Percentiles rank a stretch among this genome's conserved stretches.
phyloP scores from a whole-genome alignment of 1,140 invertebrate species.

The Leptoteleia sp. region DNA sequence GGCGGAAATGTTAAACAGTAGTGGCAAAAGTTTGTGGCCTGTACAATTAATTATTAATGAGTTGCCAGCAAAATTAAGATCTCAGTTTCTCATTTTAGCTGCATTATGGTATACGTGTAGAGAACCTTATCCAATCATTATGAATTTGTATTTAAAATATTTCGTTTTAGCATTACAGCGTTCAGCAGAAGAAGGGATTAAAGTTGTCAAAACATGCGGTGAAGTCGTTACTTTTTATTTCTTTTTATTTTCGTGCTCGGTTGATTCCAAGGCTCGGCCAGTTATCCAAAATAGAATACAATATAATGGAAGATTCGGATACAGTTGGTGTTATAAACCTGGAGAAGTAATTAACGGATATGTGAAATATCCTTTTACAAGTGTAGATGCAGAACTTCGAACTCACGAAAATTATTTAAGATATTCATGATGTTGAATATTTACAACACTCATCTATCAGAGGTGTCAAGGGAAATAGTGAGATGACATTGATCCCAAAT shows the following conservation, averaged over 20 bases:
- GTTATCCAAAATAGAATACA: constrained; percentile 61
- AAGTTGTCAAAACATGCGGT: constrained; percentile 17
- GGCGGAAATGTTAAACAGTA: constrained; percentile 38
- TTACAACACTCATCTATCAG: too few species aligned
- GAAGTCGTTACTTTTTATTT: constrained; percentile 21
- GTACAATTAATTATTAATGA: constrained; percentile 55
- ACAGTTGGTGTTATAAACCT: constrained; percentile 57
- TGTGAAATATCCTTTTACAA: constrained; percentile 8
- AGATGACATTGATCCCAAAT: not conserved
- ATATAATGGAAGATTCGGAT: constrained; percentile 57
- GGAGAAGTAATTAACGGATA: constrained; percentile 4
- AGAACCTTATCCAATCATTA: constrained; percentile 1
- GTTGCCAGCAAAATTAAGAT: constrained; percentile 33
- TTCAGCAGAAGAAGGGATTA: constrained; percentile 31
- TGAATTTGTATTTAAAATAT: constrained; percentile 30
- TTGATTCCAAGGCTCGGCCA: constrained; percentile 59
- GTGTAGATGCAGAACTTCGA: not conserved
- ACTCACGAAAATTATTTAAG: constrained; percentile 10
- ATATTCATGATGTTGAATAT: too few species aligned
- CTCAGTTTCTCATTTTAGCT: constrained; percentile 31
- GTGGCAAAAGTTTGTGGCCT: constrained; percentile 46
- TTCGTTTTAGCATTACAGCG: not conserved
- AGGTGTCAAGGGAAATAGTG: constrained; percentile 7
- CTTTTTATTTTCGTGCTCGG: constrained; percentile 28
- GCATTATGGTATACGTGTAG: constrained; percentile 24